Base-by-base conservation (phyloP, 2,888 invertebrate genomes). In the Drosophila melanosoma region DNA sequence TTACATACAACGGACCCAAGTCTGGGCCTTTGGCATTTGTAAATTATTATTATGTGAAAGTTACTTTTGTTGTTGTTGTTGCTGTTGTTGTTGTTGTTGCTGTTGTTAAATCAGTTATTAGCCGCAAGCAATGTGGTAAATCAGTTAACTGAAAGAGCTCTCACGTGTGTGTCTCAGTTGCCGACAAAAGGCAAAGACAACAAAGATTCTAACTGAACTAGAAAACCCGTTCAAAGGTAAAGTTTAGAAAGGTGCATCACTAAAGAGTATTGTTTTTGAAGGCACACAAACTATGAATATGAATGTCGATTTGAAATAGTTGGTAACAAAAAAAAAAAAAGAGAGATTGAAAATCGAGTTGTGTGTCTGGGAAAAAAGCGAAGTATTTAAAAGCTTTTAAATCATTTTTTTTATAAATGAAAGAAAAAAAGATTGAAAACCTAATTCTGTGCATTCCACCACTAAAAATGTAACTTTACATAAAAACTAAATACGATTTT, bases 71-170 rank as follows among this genome's bases (percentile, higher is more conserved):
- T 67, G 52, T 51, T 40, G 61, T 64, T 36, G 66, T 65, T 67
- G 52, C 48, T 40, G 61, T 64, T 36, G 48, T 35, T 45, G 53
- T 62, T 52, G 29, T 53, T 64, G 48, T 58, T 64, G 63, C 64
- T 75, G 61, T 63, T 82, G 61, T 81, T 83, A 78, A 78, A 85
- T 85, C 79, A 75, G 83, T 76, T 82, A 74, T 77, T 76, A 68
- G 85, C 83, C 88, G 72, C 81, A 74, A 76, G 85, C 83, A 63
- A 61, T 79, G 63, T 61, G 69, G 80, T 53, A 69, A 67, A 76
- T 66, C 57, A 60, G 62, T 58, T 63, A 66, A 38, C 40, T 49
- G 40, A 70, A 65, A 65, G 56, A 78, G 68, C 62, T 61, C 42
- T 38, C 23, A 36, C 52, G 42, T 42, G 35, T 51, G 48, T 57